Evolutionary conservation across 2,113 vertebrate species (phyloP).

Genomic region (Larimichthys polyactis): DNA sequence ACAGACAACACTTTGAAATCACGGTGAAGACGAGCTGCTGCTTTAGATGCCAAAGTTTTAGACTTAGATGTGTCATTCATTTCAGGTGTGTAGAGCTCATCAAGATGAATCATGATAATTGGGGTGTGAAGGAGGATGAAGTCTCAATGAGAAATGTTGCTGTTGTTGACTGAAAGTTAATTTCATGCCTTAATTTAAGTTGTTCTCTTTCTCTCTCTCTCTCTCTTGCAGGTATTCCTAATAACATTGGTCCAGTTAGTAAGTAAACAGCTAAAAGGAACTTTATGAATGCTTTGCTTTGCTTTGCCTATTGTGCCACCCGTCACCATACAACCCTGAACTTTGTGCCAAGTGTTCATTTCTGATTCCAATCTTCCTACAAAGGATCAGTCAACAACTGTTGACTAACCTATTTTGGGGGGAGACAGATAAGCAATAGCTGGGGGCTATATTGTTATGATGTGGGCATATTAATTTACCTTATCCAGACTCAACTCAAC

Average conservation of each 20-base stretch:
- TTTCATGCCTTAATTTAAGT: slow-evolving; percentile 10
- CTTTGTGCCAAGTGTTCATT: slow-evolving; percentile 89
- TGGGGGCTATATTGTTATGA: slow-evolving; percentile 45
- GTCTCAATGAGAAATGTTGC: slow-evolving; percentile 19
- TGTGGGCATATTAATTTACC: slow-evolving; percentile 70
- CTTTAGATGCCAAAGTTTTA: background rate
- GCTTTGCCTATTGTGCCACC: slow-evolving; percentile 79
- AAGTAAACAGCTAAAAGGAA: slow-evolving; percentile 86
- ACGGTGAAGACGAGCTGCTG: background rate
- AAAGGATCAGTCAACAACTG: slow-evolving; percentile 39
- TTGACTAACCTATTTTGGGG: slow-evolving; percentile 17
- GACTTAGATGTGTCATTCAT: background rate
- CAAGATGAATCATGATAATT: slow-evolving; percentile 1
- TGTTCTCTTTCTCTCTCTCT: slow-evolving; percentile 46
- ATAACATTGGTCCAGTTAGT: slow-evolving; percentile 98
- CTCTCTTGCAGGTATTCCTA: slow-evolving; percentile 92
- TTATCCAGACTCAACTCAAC: slow-evolving; percentile 54
- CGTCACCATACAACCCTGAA: slow-evolving; percentile 57
- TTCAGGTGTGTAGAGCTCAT: slow-evolving; percentile 14
- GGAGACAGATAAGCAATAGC: slow-evolving; percentile 34
- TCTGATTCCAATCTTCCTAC: slow-evolving; percentile 79
- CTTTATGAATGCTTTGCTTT: slow-evolving; percentile 82
- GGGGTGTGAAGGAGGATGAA: background rate
- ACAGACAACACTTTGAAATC: background rate
- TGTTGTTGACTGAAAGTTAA: background rate